Conservation (phyloP, 2,888 invertebrate genomes). For the Habrosyne pyritoides region DNA sequence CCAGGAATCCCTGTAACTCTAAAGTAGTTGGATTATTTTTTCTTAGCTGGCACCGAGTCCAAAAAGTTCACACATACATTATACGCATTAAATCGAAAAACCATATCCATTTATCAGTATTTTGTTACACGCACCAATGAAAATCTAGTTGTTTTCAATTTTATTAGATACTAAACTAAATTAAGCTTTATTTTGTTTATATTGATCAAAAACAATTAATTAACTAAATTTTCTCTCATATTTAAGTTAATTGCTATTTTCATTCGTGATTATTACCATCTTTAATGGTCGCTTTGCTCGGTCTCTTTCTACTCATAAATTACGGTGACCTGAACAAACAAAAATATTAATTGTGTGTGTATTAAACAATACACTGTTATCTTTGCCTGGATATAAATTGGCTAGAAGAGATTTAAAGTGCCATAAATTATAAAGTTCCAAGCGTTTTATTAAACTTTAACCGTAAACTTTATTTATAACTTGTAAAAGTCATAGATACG, state of each 20-base stretch:
- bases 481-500: background rate
- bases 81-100: too few relatives aligned
- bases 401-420: slow-evolving; percentile 26
- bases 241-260: slow-evolving; percentile 29
- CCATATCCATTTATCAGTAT: too few relatives aligned
- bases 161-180: background rate
- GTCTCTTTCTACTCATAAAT: slow-evolving; percentile 41
- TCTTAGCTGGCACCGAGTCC: too few relatives aligned
- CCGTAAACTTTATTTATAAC: slow-evolving; percentile 3
- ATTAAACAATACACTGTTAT: slow-evolving; percentile 35
- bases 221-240: slow-evolving; percentile 23
- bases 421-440: background rate
- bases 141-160: too few relatives aligned
- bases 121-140: too few relatives aligned
- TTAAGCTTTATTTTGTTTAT: slow-evolving; percentile 14
- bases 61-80: too few relatives aligned
- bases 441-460: background rate
- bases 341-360: slow-evolving; percentile 68
- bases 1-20: too few relatives aligned
- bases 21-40: too few relatives aligned
- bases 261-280: slow-evolving; percentile 37
- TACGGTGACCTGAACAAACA: slow-evolving; percentile 68
- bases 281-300: slow-evolving; percentile 22
- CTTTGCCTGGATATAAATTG: slow-evolving; percentile 12
- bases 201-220: slow-evolving; percentile 13